A percentile compares a stretch with the other conserved stretches of the same genome.
Conservation (phyloP, 2,113 vertebrate genomes). For the Burhinus oedicnemus region DNA sequence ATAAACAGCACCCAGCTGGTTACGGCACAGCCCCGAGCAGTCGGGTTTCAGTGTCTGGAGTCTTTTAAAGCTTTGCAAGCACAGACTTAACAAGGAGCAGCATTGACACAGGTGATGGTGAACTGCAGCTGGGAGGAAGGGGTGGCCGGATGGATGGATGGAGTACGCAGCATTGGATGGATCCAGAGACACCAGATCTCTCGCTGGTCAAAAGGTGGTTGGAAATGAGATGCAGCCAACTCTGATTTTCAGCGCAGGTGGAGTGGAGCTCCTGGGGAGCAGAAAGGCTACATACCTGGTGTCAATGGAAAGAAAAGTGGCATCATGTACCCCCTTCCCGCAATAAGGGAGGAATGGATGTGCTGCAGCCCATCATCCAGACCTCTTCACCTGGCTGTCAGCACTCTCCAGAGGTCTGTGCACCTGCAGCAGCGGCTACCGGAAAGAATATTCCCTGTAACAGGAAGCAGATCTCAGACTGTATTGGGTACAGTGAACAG, state of each 20-base stretch:
- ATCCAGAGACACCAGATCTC: background rate
- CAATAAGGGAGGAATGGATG: background rate
- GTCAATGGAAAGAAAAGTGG: background rate
- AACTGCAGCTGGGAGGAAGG: background rate
- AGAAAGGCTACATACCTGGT: background rate
- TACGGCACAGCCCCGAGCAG: background rate
- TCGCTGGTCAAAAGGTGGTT: background rate
- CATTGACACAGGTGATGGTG: background rate
- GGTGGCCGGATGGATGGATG: background rate
- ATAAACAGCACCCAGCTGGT: background rate
- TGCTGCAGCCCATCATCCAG: background rate
- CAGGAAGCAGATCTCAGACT: background rate
- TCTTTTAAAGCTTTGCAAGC: background rate
- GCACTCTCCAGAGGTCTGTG: background rate
- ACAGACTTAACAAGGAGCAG: accelerated
- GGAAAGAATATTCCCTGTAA: background rate
- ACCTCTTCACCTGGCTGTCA: background rate
- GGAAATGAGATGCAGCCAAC: background rate
- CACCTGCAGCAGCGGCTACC: background rate
- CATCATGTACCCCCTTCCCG: background rate
- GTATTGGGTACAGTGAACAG: background rate
- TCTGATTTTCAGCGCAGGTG: background rate
- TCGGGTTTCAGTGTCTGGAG: background rate
- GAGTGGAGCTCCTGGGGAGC: background rate
- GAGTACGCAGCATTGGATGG: accelerated